Percentiles rank a stretch among this genome's conserved stretches.
Conservation (phyloP, 2,113 vertebrate species). For the Triplophysa tibetana region DNA sequence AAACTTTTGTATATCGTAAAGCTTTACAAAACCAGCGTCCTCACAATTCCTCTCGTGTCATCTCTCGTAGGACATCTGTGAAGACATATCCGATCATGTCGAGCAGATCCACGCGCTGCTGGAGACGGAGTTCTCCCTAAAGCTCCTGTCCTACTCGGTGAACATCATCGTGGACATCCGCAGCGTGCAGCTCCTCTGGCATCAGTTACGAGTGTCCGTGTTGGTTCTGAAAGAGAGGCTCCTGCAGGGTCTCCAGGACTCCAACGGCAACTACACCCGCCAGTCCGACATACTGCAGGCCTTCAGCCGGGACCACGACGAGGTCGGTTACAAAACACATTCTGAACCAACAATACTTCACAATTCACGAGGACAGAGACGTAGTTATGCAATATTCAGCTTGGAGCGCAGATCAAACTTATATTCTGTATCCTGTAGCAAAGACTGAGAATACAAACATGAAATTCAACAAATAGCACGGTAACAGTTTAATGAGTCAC, state of each 20-base stretch:
- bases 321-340: slow-evolving; percentile 71
- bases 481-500: no score
- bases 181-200: slow-evolving; percentile 93
- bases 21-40: background rate
- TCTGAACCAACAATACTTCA: background rate
- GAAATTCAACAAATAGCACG: background rate
- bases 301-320: slow-evolving; percentile 89
- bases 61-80: slow-evolving; percentile 87
- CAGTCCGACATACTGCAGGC: slow-evolving; percentile 97
- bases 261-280: slow-evolving; percentile 97
- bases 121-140: slow-evolving; percentile 97
- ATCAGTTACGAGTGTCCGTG: slow-evolving; percentile 96
- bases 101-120: slow-evolving; percentile 97
- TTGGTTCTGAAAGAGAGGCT: slow-evolving; percentile 95
- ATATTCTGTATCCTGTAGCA: background rate
- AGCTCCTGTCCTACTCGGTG: slow-evolving; percentile 95
- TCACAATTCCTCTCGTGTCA: background rate
- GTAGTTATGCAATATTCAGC: background rate
- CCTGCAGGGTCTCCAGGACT: slow-evolving; percentile 96
- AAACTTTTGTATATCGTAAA: background rate
- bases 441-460: background rate
- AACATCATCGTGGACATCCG: slow-evolving; percentile 98
- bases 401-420: background rate
- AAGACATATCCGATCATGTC: slow-evolving; percentile 98
- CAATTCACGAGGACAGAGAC: background rate